Base-by-base conservation (phyloP, 2,888 invertebrate genomes). In the Melipona beecheii region DNA sequence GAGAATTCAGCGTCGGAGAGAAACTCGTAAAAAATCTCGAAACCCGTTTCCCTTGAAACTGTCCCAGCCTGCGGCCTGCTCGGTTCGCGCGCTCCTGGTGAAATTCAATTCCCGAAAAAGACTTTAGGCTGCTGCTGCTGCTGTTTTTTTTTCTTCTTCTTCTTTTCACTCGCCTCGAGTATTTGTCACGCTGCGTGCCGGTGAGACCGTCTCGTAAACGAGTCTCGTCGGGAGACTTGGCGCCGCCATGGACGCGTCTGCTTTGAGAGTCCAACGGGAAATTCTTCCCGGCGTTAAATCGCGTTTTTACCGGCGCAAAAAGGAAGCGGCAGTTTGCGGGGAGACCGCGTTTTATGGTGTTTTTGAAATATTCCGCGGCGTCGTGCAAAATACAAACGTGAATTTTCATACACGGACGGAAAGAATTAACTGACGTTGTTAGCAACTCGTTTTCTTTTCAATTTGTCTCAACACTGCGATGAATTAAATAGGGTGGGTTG, bases 101-200 rank as follows among this genome's bases (percentile, higher is more conserved):
- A 75, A 81, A 71, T 83, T 43, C 58, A 81, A 81, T 74, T 81
- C 50, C 54, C 75, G 60, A 81, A 68, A 71, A 71, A 62, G 70
- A 83, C 43, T 71, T 75, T 68, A 49, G 65, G 54, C 75, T 43
- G 60, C 27, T 73, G 72, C 1, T n/a, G n/a, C n/a, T 31, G 27
- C 3, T 2, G 2, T 31, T 31, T 73, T 78, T 78, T 36, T 43
- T 9, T 36, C 0, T 73, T 78, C 78, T 36, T 36, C 1, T 9
- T 36, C 9, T 73, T 75, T 83, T 17, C 43, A 21, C 58, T 68
- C 58, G 66, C 43, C 36, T 31, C 17, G 9, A 17, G 24, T 78
- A 64, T 54, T 74, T 58, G 78, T 78, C 80, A 75, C 36, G 49
- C 11, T n/a, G 52, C 54, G 58, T 58, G 56, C 27, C 17, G 71